Evolutionary conservation across 53 echinoderm and acorn worm species (phyloP).

Genomic region (Pentamera pediparva): DNA sequence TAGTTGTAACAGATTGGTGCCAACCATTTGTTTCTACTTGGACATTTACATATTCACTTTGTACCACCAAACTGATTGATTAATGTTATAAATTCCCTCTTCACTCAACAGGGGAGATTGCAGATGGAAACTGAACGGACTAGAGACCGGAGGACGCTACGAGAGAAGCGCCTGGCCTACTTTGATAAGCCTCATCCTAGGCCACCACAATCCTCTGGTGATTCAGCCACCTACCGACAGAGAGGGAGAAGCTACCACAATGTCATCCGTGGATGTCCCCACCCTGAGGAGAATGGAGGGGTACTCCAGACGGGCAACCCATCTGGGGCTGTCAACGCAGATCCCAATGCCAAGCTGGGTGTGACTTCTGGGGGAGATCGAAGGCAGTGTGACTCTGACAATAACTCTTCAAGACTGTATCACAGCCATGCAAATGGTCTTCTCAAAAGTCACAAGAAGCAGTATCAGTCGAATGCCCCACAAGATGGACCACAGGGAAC

Average conservation of each 20-base stretch:
- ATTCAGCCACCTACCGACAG: neutral
- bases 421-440: no score
- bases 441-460: no score
- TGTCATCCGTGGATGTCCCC: neutral
- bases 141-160: constrained; percentile 55
- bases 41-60: neutral
- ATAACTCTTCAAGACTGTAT: no score
- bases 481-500: no score
- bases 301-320: neutral
- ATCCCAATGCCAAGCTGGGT: no score
- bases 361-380: no score
- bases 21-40: neutral
- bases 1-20: neutral
- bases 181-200: constrained; percentile 42
- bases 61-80: neutral
- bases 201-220: neutral
- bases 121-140: constrained; percentile 68
- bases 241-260: neutral
- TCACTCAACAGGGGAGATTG: neutral
- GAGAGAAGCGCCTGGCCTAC: constrained; percentile 71
- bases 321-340: no score
- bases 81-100: no score
- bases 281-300: neutral
- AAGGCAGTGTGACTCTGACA: no score
- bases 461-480: no score